Conservation (phyloP, 2,888 invertebrate species). For the Oxytorus armatus region DNA sequence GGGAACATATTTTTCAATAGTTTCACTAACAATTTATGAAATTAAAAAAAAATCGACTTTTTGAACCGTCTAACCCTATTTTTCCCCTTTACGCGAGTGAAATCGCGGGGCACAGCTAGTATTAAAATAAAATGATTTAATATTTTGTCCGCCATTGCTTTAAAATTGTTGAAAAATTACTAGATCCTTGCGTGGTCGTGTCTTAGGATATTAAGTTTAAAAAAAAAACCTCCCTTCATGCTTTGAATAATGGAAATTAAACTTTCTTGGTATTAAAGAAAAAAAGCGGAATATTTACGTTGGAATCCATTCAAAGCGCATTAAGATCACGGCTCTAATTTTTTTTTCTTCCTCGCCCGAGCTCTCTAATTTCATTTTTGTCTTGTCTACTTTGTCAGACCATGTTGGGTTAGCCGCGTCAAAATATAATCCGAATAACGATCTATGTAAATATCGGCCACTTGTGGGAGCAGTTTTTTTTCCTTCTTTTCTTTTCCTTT, state of each 20-base stretch:
- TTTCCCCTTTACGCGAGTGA: no score
- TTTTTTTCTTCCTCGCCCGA: slow-evolving; percentile 20
- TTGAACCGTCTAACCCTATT: no score
- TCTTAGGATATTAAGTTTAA: background rate
- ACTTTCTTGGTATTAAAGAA: background rate
- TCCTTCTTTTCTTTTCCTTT: background rate
- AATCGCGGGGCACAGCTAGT: no score
- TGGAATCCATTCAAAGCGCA: background rate
- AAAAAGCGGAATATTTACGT: no score
- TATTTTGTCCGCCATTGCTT: no score
- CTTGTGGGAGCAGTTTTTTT: slow-evolving; percentile 33
- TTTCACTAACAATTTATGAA: no score
- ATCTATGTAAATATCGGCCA: slow-evolving; percentile 63
- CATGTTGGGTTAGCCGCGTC: slow-evolving; percentile 4
- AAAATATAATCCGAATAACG: slow-evolving; percentile 48
- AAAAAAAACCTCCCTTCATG: background rate
- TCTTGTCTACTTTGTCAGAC: slow-evolving; percentile 42
- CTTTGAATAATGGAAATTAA: background rate
- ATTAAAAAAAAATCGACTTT: no score
- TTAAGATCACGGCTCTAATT: slow-evolving; percentile 1
- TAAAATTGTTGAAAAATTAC: no score
- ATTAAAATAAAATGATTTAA: no score
- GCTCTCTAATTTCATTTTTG: slow-evolving; percentile 60
- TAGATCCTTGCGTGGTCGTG: no score
- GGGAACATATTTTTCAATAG: no score